Evolutionary conservation across 2,113 vertebrate genomes (phyloP), one percentile per base, ranked within the genome.

Genomic region (Solea solea): DNA sequence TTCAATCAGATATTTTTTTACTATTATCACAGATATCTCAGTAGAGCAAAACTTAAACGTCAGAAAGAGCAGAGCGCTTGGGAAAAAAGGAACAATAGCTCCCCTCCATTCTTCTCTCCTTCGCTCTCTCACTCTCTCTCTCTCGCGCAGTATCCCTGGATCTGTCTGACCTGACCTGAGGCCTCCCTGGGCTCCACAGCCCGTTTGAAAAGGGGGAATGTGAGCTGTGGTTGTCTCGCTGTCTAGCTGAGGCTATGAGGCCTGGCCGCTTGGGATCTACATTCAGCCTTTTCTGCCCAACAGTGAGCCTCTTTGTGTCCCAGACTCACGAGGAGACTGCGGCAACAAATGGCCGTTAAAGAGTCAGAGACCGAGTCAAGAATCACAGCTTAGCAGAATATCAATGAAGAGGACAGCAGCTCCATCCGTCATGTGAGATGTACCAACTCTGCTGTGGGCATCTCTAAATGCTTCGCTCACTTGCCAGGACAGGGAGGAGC

Each of bases 261-360:
- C 85, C 82, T 52, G 63, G 86, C 88, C 88, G 56, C 90, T 82
- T 81, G 90, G 92, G 90, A 91, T 84, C 89, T 84, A 89, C 83
- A 89, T 90, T 90, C 83, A 89, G 83, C 76, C 85, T 82, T 86
- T 65, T 87, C 81, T 88, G 80, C 68, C 76, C 73, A 62, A 93
- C 91, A 92, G 89, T 92, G 88, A 85, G 80, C 72, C 75, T 89
- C 92, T 92, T 92, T 92, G 92, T 92, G 85, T 80, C 78, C 74
- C 64, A 68, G 74, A 72, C 82, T 84, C 88, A 76, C 80, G 86
- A 88, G 82, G 86, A 91, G 85, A 88, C 84, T 76, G 59, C 73
- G 12, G 84, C 88, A 86, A 91, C 91, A 91, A 93, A 91, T 89
- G 86, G 79, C 88, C 79, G 77, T 89, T 93, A 90, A 34, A 86